Conservation (phyloP, 2,888 invertebrate species). For the Orchesella flavescens region DNA sequence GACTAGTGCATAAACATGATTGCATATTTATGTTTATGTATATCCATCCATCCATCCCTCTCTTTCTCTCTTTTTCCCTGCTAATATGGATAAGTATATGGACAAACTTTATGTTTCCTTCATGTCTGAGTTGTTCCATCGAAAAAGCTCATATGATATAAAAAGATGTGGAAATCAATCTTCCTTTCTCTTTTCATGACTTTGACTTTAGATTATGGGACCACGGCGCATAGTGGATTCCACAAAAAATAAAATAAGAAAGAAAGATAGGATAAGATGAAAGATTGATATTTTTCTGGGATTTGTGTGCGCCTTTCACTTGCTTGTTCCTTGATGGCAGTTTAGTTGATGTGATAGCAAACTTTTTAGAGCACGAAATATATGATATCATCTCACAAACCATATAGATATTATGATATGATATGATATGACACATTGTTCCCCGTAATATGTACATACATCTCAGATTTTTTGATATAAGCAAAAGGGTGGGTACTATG, state of each 20-base stretch:
- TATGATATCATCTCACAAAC: neutral
- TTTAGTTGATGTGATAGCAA: neutral
- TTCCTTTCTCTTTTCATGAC: conserved; percentile 54
- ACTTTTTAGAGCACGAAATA: too few relatives aligned
- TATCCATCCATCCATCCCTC: too few relatives aligned
- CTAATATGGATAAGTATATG: too few relatives aligned
- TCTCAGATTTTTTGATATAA: too few relatives aligned
- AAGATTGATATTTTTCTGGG: conserved; percentile 42
- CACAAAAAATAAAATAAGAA: neutral
- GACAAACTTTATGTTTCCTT: neutral
- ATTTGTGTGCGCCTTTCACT: conserved; percentile 19
- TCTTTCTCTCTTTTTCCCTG: neutral
- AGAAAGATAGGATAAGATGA: conserved; percentile 48
- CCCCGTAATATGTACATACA: too few relatives aligned
- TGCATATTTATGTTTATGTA: conserved; percentile 45
- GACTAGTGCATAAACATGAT: conserved; percentile 42
- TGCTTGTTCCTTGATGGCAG: neutral
- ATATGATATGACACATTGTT: too few relatives aligned
- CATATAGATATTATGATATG: too few relatives aligned
- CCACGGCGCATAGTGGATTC: conserved; percentile 16
- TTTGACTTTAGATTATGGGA: conserved; percentile 37
- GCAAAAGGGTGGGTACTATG: too few relatives aligned
- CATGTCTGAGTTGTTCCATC: conserved; percentile 1
- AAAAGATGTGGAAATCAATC: conserved; percentile 54
- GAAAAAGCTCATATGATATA: neutral